These are phyloP conservation scores for Patella vulgata DNA, from an alignment of 1,140 invertebrate species.

Conservation along the genomic window DNA sequence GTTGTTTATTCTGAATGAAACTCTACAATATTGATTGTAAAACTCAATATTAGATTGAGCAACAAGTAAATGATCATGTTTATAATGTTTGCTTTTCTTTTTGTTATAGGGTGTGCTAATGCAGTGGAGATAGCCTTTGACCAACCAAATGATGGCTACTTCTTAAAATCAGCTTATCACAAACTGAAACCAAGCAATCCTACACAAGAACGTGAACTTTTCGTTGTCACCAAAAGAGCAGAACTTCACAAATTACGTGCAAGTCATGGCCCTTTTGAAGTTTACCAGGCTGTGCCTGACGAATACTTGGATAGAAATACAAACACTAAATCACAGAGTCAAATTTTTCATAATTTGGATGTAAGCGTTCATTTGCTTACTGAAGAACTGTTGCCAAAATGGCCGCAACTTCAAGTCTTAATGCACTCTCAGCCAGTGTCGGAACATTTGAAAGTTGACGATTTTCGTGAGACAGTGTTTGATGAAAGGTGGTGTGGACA, in stretches of 20 bases:
- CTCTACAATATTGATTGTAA: too few relatives aligned
- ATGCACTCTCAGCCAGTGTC: conserved; percentile 41
- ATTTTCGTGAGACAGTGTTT: conserved; percentile 31
- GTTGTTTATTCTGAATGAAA: too few relatives aligned
- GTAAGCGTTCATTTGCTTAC: conserved; percentile 48
- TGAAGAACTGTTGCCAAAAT: conserved; percentile 30
- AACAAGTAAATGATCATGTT: too few relatives aligned
- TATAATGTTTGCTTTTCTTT: too few relatives aligned
- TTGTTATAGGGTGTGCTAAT: conserved; percentile 28
- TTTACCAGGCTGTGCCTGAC: conserved; percentile 38
- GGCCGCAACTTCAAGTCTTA: conserved; percentile 44
- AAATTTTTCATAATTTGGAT: conserved; percentile 42
- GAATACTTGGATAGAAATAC: conserved; percentile 11
- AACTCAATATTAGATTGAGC: too few relatives aligned
- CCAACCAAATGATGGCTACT: conserved; percentile 49
- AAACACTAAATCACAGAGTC: conserved; percentile 19
- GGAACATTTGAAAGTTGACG: conserved; percentile 17
- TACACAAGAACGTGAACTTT: conserved; percentile 41
- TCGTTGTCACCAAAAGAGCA: conserved; percentile 45
- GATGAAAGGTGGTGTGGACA: conserved; percentile 47
- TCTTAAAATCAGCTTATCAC: conserved; percentile 48
- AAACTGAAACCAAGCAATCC: conserved; percentile 42
- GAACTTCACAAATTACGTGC: conserved; percentile 46
- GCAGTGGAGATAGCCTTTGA: conserved; percentile 47
- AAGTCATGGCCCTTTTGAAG: conserved; percentile 46